These are phyloP conservation scores for Phenganax subtilis DNA, from an alignment of 92 coral and sea anemone species.

Conservation along the genomic window DNA sequence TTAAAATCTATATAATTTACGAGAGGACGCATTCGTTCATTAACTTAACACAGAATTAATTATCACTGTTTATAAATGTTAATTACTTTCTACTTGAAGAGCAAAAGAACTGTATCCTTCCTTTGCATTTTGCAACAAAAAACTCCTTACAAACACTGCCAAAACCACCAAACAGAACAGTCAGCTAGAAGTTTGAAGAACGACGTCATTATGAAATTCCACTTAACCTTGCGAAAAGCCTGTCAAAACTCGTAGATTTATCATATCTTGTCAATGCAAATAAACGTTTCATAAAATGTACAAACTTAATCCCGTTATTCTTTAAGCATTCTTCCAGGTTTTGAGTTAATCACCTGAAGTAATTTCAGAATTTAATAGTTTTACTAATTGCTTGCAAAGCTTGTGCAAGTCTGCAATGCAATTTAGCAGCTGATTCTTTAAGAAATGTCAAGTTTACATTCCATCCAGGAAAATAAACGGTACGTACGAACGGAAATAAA, in stretches of 20 bases:
- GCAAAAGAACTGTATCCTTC: too few relatives aligned
- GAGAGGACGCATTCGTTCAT: too few relatives aligned
- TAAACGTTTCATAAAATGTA: constrained; percentile 7
- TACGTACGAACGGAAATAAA: too few relatives aligned
- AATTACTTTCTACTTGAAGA: too few relatives aligned
- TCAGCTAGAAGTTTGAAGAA: neutral
- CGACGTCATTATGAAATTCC: neutral
- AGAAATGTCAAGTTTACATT: neutral
- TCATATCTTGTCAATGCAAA: neutral
- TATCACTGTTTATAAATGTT: too few relatives aligned
- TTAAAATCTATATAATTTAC: too few relatives aligned
- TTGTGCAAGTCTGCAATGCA: neutral
- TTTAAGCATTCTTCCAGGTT: neutral
- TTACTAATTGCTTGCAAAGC: neutral
- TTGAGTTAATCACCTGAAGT: neutral
- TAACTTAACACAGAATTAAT: too few relatives aligned
- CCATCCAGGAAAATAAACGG: too few relatives aligned
- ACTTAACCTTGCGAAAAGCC: neutral
- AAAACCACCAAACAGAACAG: neutral
- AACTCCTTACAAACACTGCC: too few relatives aligned
- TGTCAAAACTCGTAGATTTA: neutral
- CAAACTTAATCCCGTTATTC: constrained; percentile 13
- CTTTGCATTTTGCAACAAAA: too few relatives aligned
- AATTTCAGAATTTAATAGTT: neutral
- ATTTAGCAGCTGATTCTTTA: neutral